Percentiles rank a stretch among this genome's conserved stretches.
Evolutionary conservation across 2,797 vertebrate species (phyloP).

Genomic region (Acestrorhynchus altus): DNA sequence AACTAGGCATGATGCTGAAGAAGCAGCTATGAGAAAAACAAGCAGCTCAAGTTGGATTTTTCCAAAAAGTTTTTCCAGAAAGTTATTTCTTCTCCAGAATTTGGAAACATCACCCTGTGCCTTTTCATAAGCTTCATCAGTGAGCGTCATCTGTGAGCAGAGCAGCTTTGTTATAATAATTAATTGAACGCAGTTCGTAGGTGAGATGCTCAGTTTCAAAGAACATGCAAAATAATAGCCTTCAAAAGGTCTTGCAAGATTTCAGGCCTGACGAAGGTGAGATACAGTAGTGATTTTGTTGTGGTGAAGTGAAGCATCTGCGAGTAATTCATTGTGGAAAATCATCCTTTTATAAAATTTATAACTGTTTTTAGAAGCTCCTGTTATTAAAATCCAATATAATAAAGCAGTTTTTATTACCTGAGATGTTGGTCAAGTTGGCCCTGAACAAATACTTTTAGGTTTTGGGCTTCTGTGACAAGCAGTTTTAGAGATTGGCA

Average conservation of each 20-base stretch:
- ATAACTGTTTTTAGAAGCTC: too few species aligned
- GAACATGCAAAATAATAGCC: background rate
- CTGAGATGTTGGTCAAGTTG: too few species aligned
- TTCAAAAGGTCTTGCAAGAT: background rate
- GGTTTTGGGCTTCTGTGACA: too few species aligned
- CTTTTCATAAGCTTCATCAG: slow-evolving; percentile 3
- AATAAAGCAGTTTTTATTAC: too few species aligned
- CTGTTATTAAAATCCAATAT: too few species aligned
- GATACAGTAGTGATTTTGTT: too few species aligned
- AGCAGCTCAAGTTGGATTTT: background rate
- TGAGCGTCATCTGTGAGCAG: slow-evolving; percentile 27
- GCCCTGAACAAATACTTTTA: too few species aligned
- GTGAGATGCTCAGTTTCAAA: slow-evolving; percentile 21
- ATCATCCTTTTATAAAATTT: too few species aligned
- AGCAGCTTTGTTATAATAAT: slow-evolving; percentile 36
- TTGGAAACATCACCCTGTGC: slow-evolving; percentile 12
- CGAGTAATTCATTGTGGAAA: too few species aligned
- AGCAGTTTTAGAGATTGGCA: too few species aligned
- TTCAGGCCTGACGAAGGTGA: background rate
- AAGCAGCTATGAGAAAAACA: background rate
- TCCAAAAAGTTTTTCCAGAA: too few species aligned
- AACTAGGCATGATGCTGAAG: background rate
- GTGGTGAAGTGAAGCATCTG: too few species aligned
- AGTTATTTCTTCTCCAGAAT: background rate
- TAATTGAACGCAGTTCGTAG: slow-evolving; percentile 42